These are phyloP conservation scores for Drosophila rhopaloa DNA, from an alignment of 1,140 invertebrate species.

Conservation along the genomic window DNA sequence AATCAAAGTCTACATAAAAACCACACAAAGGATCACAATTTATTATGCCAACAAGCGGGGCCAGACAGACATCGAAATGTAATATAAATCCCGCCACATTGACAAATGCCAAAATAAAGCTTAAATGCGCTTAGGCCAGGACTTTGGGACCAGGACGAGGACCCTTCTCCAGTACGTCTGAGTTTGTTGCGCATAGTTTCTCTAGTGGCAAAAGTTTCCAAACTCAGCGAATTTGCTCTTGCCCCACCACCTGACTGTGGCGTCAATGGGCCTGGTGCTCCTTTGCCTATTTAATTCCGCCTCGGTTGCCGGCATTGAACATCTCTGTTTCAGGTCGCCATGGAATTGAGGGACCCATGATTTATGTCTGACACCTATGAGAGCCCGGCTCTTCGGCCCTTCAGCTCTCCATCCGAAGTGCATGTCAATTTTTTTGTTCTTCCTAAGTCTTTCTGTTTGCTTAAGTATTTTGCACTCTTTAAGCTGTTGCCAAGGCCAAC, in stretches of 20 bases:
- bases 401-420: constrained; percentile 42
- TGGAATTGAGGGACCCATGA: constrained; percentile 63
- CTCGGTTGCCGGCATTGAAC: constrained; percentile 18
- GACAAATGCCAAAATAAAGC: constrained; percentile 82
- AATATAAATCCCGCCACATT: constrained; percentile 76
- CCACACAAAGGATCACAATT: constrained; percentile 76
- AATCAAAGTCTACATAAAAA: constrained; percentile 76
- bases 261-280: no score
- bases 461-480: constrained; percentile 42
- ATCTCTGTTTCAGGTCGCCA: constrained; percentile 45
- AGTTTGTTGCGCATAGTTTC: constrained; percentile 64
- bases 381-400: constrained; percentile 1
- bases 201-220: constrained; percentile 29
- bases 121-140: constrained; percentile 74
- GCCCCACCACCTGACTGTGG: constrained; percentile 12
- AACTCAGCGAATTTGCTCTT: constrained; percentile 23
- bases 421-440: constrained; percentile 44
- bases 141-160: not conserved
- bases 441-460: constrained; percentile 12
- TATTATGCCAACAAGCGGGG: constrained; percentile 59
- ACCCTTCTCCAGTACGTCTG: constrained; percentile 6
- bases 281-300: constrained; percentile 28
- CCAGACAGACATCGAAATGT: constrained; percentile 60
- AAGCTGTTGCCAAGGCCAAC: constrained; percentile 33
- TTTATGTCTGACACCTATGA: constrained; percentile 72